Conservation (phyloP, 2,113 vertebrate species). For the Channa maculata region DNA sequence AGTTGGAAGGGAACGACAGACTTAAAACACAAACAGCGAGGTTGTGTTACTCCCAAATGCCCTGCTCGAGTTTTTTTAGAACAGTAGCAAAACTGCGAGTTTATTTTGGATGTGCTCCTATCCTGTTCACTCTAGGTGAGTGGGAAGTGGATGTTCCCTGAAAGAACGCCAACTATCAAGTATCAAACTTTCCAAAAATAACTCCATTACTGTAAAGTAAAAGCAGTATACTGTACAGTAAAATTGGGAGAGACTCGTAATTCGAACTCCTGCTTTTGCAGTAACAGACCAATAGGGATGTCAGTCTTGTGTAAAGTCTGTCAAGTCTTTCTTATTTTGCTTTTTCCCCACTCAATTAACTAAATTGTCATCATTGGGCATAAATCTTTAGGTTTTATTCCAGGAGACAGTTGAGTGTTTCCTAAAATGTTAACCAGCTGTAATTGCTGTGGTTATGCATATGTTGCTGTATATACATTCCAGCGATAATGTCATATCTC, state of each 20-base stretch:
- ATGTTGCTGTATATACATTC: not conserved
- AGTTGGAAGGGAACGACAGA: not conserved
- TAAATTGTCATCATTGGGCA: slow-evolving; percentile 4
- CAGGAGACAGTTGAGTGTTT: slow-evolving; percentile 6
- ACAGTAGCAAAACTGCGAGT: slow-evolving; percentile 20
- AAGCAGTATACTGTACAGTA: not conserved
- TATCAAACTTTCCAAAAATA: slow-evolving; percentile 34
- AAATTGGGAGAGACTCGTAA: slow-evolving; percentile 39
- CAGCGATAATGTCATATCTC: not conserved
- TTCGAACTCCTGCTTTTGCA: slow-evolving; percentile 33
- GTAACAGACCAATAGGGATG: not conserved
- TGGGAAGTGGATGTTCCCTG: slow-evolving; percentile 40
- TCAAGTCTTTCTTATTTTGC: slow-evolving; percentile 3
- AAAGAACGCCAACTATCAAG: slow-evolving; percentile 27
- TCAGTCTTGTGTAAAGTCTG: slow-evolving; percentile 15
- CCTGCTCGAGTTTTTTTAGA: slow-evolving; percentile 26
- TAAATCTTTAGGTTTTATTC: slow-evolving; percentile 19
- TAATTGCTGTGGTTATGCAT: slow-evolving; percentile 21
- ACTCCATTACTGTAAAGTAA: slow-evolving; percentile 19
- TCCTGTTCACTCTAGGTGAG: not conserved
- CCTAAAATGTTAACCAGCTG: slow-evolving; percentile 14
- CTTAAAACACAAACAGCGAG: slow-evolving; percentile 51
- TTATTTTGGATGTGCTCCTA: slow-evolving; percentile 29
- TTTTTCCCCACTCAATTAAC: not conserved
- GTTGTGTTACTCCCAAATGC: slow-evolving; percentile 6